Percentiles rank a stretch among this genome's conserved stretches.
Conservation (phyloP, 2,888 invertebrate genomes). For the Chydorus sphaericus region DNA sequence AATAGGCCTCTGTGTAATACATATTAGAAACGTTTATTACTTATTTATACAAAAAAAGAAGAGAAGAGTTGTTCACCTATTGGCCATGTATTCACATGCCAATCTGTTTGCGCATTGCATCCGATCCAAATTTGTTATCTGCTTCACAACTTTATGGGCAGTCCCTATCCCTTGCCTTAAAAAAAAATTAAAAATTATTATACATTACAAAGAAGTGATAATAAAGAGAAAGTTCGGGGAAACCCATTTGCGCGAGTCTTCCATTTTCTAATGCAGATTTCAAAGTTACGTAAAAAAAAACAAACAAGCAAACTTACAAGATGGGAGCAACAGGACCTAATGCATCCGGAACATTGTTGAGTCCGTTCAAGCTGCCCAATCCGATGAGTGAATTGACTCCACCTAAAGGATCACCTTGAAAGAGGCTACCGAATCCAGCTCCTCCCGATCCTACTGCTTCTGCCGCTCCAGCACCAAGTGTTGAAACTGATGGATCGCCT, state of each 20-base stretch:
- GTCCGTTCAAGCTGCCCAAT: not conserved
- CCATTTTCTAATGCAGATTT: not conserved
- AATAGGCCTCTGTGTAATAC: not conserved
- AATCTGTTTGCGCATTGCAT: constrained; percentile 1
- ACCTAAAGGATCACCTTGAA: not conserved
- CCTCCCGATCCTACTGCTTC: no score
- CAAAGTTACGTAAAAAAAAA: not conserved
- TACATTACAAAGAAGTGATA: no score
- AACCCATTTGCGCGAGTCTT: not conserved
- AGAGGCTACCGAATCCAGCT: not conserved
- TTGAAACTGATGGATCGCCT: no score
- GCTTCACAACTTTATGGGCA: not conserved
- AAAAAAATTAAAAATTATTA: no score
- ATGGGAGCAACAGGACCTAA: not conserved
- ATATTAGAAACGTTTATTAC: not conserved
- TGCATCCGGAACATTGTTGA: not conserved
- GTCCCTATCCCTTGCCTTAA: not conserved
- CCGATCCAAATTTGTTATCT: not conserved
- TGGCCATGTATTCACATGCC: constrained; percentile 7
- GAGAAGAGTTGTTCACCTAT: not conserved
- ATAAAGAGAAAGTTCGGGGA: not conserved
- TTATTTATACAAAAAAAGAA: not conserved
- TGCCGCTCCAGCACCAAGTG: no score
- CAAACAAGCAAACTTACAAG: not conserved
- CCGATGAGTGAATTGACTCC: not conserved